Base-by-base conservation (phyloP, 2,113 vertebrate genomes). In the Plotosus lineatus region DNA sequence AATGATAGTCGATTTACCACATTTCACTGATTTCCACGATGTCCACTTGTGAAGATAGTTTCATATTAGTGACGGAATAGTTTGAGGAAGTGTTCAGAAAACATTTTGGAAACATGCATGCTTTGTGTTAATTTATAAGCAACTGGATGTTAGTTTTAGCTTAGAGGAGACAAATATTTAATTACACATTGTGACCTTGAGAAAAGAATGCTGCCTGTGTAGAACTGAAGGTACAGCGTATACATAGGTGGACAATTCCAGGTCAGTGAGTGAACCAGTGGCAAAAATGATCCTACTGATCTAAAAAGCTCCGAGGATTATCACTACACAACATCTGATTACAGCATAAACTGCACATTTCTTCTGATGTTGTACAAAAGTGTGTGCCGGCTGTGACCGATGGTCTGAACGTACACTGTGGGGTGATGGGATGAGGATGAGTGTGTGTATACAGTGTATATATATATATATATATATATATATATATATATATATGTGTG, bases 401-500 rank as follows among this genome's bases (percentile, higher is more conserved):
- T 72, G 69, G 44, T 10, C 69, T 50, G 46, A 72, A 17, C 15
- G 15, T 33, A 33, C 17, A 21, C 44, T 44, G 38, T 28, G n/a
- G 66, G 63, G 66, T 40, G 66, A 69, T 69, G 66, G 66, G 40
- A 69, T 28, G 6, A 10, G 38, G 38, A 40, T 33, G 7, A 42
- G 21, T 8, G 14, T 15, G 33, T 0, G 28, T 33, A 60, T 46
- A 55, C 81, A n/a, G 82, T 83, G 44, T 48, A 42, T 77, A 11
- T 84, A 46, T 77, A 26, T 53, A 58, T 79, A 68, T 69, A 66
- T 86, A 83, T 75, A 68, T 84, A 61, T 78, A 60, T 75, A 68
- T 83, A 61, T 58, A 40, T 79, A 58, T 74, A 68, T 65, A 53
- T 75, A 61, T 74, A 56, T 33, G 63, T 46, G 60, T 82, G 82